Evolutionary conservation across 2,797 vertebrate species (phyloP).

Genomic region (Dendrocincla fuliginosa): DNA sequence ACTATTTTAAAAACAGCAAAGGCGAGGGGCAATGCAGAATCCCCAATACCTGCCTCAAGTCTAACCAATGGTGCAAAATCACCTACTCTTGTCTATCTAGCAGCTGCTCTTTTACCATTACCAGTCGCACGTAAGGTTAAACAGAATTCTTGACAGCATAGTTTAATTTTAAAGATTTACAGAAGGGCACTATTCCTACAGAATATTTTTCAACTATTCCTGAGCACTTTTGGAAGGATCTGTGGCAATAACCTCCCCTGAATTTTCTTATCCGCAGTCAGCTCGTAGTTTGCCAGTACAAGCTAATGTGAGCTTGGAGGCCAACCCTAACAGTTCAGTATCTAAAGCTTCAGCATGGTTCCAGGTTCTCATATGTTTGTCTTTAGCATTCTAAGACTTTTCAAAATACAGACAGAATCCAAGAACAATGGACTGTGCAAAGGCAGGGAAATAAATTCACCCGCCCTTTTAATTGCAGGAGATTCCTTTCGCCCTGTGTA

Average conservation of each 20-base stretch:
- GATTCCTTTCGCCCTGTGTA: background rate
- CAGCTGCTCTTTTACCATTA: background rate
- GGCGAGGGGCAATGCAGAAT: background rate
- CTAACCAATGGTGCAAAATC: background rate
- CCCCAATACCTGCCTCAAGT: background rate
- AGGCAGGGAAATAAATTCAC: constrained; percentile 54
- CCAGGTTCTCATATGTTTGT: constrained; percentile 67
- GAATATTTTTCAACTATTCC: constrained; percentile 42
- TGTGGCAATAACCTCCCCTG: constrained; percentile 62
- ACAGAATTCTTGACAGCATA: background rate
- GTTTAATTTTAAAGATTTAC: constrained; percentile 53
- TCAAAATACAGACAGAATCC: constrained; percentile 64
- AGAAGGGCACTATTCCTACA: background rate
- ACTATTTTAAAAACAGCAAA: background rate
- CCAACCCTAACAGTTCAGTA: constrained; percentile 58
- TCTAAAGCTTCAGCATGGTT: constrained; percentile 57
- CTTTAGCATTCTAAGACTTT: constrained; percentile 68
- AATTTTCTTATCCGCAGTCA: constrained; percentile 65
- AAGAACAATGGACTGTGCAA: constrained; percentile 56
- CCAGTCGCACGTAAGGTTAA: background rate
- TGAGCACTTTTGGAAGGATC: constrained; percentile 37
- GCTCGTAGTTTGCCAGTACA: constrained; percentile 68
- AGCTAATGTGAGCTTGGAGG: constrained; percentile 59
- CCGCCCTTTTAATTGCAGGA: constrained; percentile 3
- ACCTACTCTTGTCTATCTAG: background rate